These are phyloP conservation scores for Campoletis raptor DNA, from an alignment of 2,888 invertebrate genomes.

Conservation along the genomic window DNA sequence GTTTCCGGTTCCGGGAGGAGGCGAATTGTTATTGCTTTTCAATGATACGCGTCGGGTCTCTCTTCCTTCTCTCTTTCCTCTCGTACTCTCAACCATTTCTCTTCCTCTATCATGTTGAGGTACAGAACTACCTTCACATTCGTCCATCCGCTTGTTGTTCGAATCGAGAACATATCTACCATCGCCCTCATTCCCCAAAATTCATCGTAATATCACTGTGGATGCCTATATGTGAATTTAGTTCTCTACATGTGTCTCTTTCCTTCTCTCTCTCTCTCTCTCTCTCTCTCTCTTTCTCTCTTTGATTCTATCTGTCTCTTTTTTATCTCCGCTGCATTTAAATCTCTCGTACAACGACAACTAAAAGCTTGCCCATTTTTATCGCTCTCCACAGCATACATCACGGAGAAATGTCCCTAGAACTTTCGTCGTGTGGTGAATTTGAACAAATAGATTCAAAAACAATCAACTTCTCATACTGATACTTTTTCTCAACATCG, in stretches of 20 bases:
- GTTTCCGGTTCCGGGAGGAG: constrained; percentile 76
- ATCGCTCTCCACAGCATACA: not conserved
- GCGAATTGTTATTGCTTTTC: constrained; percentile 80
- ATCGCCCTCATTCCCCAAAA: constrained; percentile 29
- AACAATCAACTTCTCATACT: not conserved
- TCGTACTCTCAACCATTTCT: constrained; percentile 20
- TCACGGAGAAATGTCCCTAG: not conserved
- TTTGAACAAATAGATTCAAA: not conserved
- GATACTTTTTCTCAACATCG: not conserved
- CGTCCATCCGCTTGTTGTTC: constrained; percentile 58
- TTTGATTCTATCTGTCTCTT: not conserved
- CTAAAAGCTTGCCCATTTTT: constrained; percentile 39
- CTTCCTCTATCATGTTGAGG: not conserved
- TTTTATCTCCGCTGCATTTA: not conserved
- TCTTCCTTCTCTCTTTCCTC: constrained; percentile 9
- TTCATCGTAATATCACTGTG: constrained; percentile 41
- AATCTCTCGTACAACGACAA: constrained; percentile 31
- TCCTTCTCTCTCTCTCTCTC: too few species aligned
- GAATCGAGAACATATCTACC: constrained; percentile 35
- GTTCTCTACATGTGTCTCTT: not conserved
- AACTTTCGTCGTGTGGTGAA: not conserved
- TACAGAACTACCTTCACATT: constrained; percentile 20
- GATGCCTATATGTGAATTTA: not conserved
- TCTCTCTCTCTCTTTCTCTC: not conserved
- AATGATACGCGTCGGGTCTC: constrained; percentile 69